A percentile compares a stretch with the other conserved stretches of the same genome.
phyloP scores from a whole-genome alignment of 2,113 vertebrate genomes.

The Sylvia atricapilla region DNA sequence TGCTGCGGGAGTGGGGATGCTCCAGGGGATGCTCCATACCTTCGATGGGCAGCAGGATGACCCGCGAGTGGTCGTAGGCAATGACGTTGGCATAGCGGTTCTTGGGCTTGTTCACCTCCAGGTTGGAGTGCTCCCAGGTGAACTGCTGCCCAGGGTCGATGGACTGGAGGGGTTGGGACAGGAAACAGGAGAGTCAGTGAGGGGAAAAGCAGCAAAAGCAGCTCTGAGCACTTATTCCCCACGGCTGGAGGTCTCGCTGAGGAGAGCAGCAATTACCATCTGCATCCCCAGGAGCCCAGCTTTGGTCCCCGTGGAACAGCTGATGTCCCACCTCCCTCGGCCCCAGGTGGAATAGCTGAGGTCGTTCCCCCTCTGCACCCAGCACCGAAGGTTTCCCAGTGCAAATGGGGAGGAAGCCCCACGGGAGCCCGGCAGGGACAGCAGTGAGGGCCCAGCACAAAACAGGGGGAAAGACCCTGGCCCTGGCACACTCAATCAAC shows the following conservation, averaged over 20 bases:
- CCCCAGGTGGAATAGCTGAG: not conserved
- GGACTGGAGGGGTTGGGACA: conserved; percentile 74
- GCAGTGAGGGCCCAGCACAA: not conserved
- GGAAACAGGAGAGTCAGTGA: not conserved
- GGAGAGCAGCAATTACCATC: fast-evolving
- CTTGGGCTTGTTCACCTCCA: conserved; percentile 98
- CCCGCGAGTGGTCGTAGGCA: conserved; percentile 95
- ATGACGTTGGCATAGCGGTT: conserved; percentile 99
- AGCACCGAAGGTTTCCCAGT: fast-evolving
- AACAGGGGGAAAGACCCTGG: not conserved
- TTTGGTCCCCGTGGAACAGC: not conserved
- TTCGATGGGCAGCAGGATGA: conserved; percentile 94
- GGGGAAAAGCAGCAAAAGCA: not conserved
- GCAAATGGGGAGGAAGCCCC: not conserved
- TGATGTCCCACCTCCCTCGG: not conserved
- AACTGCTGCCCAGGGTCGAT: conserved; percentile 99
- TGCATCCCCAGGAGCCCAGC: not conserved
- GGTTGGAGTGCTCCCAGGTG: conserved; percentile 98
- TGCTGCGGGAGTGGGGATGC: fast-evolving
- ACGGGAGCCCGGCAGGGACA: fast-evolving
- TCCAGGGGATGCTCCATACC: conserved; percentile 67
- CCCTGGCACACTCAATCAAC: not conserved
- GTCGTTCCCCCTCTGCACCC: not conserved
- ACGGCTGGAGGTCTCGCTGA: not conserved
- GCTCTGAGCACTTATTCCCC: not conserved